Base-by-base conservation (phyloP, 1,140 invertebrate genomes). In the Caenorhabditis latens region DNA sequence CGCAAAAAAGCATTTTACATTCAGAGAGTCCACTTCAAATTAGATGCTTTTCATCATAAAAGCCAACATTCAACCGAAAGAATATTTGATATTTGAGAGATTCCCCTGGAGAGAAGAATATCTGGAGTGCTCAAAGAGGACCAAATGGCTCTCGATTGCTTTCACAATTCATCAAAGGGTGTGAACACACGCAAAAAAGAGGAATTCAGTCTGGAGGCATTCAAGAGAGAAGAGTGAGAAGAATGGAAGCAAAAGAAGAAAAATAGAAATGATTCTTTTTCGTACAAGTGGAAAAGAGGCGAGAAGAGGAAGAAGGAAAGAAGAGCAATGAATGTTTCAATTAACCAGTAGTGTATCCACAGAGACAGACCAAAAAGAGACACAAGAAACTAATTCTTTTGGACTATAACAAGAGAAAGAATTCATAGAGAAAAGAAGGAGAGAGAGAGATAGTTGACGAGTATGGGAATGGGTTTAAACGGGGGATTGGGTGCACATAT, bases 281-380 rank as follows among this genome's bases (percentile, higher is more conserved):
- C 43, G 71, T 79, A 79, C 71, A 79, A 79, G 43, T 79, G 71
- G 61, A 79, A 79, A n/a, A 50, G n/a, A 21, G 21, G 21, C 21
- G 24, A 79, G 21, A 43, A 43, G 16, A 13, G 24, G 4, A 13
- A 71, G 9, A 32, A n/a, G n/a, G n/a, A 32, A 67, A 67, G 63
- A 67, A 14, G 63, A 67, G 63, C 46, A 24, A 79, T 79, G 71
- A 79, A 79, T 79, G 71, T 79, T 79, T 79, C 71, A 79, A 79
- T 79, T 79, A 79, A 79, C 19, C 21, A 48, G 14, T 50, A n/a
- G 11, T 21, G 61, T 63, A 19, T 83, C 82, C 46, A 82, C 19
- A 48, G 7, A 21, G n/a, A 32, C 13, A 14, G 6, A 55, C 19
- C 19, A 40, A 40, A 57, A 24, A 7, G 82, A 57, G 50, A 57